Evolutionary conservation across 2,888 invertebrate species (phyloP).

Genomic region (Heliconius aoede): DNA sequence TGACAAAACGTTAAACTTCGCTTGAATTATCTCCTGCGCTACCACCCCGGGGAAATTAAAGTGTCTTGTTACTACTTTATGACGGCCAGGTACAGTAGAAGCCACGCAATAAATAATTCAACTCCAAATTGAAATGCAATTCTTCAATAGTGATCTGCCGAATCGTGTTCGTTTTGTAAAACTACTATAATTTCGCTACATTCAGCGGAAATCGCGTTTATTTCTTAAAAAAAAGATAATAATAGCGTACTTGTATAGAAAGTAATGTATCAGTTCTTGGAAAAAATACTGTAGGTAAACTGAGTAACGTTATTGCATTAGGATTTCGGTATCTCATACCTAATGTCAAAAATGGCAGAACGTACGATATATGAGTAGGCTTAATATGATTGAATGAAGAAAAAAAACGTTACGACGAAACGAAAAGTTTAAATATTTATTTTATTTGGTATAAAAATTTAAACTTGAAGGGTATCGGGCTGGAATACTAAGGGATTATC

Average conservation of each 20-base stretch:
- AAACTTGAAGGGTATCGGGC: too few species aligned
- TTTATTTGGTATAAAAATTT: too few species aligned
- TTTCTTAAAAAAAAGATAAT: constrained; percentile 6
- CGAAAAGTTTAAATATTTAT: too few species aligned
- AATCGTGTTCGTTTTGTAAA: constrained; percentile 35
- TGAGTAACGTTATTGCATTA: too few species aligned
- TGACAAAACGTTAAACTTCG: constrained; percentile 81
- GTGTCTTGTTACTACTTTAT: constrained; percentile 80
- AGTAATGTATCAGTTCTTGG: neutral
- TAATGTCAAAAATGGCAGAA: too few species aligned
- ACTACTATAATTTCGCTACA: constrained; percentile 39
- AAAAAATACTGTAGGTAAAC: neutral
- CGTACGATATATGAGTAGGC: too few species aligned
- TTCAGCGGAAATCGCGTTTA: constrained; percentile 17
- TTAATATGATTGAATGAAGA: too few species aligned
- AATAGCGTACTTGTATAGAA: neutral
- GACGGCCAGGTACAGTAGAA: constrained; percentile 69
- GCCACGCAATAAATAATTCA: constrained; percentile 69
- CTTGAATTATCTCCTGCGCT: constrained; percentile 76
- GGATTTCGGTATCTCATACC: too few species aligned
- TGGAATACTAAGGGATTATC: too few species aligned
- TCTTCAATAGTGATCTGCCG: constrained; percentile 50
- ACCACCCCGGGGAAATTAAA: constrained; percentile 80
- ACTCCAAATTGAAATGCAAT: constrained; percentile 62
- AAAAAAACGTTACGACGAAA: too few species aligned